phyloP scores from a whole-genome alignment of 2,797 vertebrate species.

The Muscicapa striata region DNA sequence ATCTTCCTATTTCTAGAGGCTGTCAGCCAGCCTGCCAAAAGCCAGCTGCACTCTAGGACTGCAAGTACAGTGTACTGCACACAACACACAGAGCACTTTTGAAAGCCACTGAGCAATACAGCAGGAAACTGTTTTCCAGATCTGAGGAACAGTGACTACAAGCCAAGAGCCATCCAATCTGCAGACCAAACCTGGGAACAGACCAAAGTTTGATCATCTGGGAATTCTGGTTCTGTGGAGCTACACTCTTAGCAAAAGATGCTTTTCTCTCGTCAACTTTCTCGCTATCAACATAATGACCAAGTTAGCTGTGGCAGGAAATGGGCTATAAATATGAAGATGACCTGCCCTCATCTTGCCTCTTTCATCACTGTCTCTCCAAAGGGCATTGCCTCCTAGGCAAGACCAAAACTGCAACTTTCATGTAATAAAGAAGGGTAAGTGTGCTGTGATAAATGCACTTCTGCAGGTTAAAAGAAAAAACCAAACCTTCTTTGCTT shows the following conservation, averaged over 20 bases:
- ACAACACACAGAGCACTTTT: not conserved
- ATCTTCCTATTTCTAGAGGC: conserved; percentile 55
- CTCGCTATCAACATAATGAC: not conserved
- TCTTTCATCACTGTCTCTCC: conserved; percentile 14
- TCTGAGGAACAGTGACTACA: not conserved
- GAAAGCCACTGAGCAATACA: not conserved
- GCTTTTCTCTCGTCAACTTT: not conserved
- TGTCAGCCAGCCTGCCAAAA: conserved; percentile 46
- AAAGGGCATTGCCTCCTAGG: not conserved
- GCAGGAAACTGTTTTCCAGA: not conserved
- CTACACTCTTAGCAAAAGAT: not conserved
- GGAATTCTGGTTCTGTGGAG: conserved; percentile 9
- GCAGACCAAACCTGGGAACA: not conserved
- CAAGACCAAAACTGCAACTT: not conserved
- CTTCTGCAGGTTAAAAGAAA: not conserved
- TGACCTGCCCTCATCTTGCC: not conserved
- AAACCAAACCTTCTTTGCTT: not conserved
- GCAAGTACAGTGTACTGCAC: not conserved
- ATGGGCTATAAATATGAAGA: not conserved
- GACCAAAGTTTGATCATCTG: not conserved
- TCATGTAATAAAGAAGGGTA: not conserved
- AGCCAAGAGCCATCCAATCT: not conserved
- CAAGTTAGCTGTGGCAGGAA: not conserved
- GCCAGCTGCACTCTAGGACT: conserved; percentile 27
- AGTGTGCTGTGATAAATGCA: not conserved